Evolutionary conservation across 2,888 invertebrate species (phyloP), one percentile per base, ranked within the genome.

Genomic region (Alloscopus bannaensis): DNA sequence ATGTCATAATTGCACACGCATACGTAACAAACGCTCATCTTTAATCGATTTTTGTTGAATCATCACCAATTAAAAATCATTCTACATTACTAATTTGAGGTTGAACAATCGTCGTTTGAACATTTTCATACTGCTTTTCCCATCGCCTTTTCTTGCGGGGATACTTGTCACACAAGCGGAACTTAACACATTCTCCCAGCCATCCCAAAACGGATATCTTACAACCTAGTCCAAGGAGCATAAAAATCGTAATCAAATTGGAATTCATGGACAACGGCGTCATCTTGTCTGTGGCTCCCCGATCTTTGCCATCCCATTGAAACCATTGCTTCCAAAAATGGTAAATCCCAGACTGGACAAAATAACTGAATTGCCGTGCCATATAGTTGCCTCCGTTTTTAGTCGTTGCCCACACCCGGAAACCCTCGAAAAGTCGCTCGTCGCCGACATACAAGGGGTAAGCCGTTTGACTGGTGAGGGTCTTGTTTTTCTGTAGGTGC

Each of bases 281-380:
- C 3, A 16, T 29, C 8, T n/a, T 59, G 18, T 8, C 31, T 31
- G 4, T 22, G 22, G 45, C 18, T 47, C 47, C 24, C 55, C 8
- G 13, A 24, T 6, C 3, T 55, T 3, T 13, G 28, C 28, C 28
- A 2, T 3, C 2, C 3, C 4, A 18, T 59, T 59, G 3, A 31
- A 59, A 59, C 29, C 29, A 59, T 4, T 59, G 31, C n/a, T 29
- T 59, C 59, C 59, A 59, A 31, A 31, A 59, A 1, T 20, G 59
- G 18, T 59, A 59, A 31, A 59, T 59, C n/a, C 59, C 59, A 18
- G 59, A 59, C 8, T 18, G 4, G 0, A 59, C 29, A 18, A 59
- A 31, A 1, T n/a, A 11, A 16, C 20, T 1, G 1, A 59, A n/a
- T 31, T 36, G 16, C 11, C 59, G 29, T 20, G 2, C 18, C 31